Evolutionary conservation across 2,113 vertebrate genomes (phyloP), one percentile per base, ranked within the genome.

Genomic region (Alethe diademata): DNA sequence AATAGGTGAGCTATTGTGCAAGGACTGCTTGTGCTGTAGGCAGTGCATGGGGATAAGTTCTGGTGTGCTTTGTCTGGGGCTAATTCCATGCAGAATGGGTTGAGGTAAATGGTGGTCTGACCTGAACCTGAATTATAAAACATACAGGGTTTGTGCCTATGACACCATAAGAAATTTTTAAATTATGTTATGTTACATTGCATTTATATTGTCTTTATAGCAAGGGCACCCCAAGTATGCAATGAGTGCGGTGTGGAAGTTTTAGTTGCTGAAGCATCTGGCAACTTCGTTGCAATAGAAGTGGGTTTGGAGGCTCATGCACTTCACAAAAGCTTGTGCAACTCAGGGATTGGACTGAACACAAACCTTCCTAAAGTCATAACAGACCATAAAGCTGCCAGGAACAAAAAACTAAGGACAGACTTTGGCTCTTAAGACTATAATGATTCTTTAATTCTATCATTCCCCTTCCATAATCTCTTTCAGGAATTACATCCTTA

Each of bases 401-500:
- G 48, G 15, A 24, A 33, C 12, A 65, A 64, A 57, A 58, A 6
- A 1, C 24, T 64, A 22, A 38, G 31, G 19, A 25, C 10, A 65
- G 14, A 42, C 2, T 78, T 69, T 36, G 35, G 3, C 12, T 78
- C 66, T 85, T 88, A 40, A 62, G 8, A 4, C 14, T 11, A 14
- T 4, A 43, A 14, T 14, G 7, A 47, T 19, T 42, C 33, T 85
- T 53, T 45, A 57, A 25, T 71, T 88, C 56, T 66, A 54, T 64
- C 4, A 43, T 61, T 90, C 14, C 18, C 23, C 6, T 78, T 88
- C 38, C 75, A 11, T 42, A 36, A 88, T 79, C 90, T 94, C 31
- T 97, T 98, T 96, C 80, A 99, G 99, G 98, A 73, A 3, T 98
- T 29, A 83, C 98, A 79, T 96, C 97, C 57, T 73, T 99, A 71